Conservation (phyloP, 2,888 invertebrate species). For the Drosophila mulleri region DNA sequence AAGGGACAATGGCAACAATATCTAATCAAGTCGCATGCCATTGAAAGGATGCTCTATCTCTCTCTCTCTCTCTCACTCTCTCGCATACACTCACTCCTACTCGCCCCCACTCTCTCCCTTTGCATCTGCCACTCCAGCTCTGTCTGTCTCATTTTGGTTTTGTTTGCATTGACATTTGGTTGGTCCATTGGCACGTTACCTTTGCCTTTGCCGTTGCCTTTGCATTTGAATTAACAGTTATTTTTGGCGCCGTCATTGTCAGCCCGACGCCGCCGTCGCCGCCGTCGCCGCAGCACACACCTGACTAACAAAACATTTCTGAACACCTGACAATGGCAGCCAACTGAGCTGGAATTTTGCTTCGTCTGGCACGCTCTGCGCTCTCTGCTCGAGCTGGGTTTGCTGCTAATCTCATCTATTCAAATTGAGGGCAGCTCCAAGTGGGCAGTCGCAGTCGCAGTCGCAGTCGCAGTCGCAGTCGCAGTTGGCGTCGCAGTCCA, state of each 20-base stretch:
- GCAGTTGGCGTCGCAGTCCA: background rate
- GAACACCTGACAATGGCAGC: constrained; percentile 46
- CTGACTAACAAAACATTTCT: constrained; percentile 47
- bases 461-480: background rate
- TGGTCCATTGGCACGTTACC: constrained; percentile 75
- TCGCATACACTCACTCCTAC: too few relatives aligned
- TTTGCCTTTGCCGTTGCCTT: constrained; percentile 69
- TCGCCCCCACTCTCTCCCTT: background rate
- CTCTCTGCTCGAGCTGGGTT: background rate
- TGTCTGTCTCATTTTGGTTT: constrained; percentile 21
- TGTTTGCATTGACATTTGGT: constrained; percentile 78
- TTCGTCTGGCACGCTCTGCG: background rate
- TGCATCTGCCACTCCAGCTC: too few relatives aligned
- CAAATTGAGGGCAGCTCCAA: constrained; percentile 58
- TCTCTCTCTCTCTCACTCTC: background rate
- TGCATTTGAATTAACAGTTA: constrained; percentile 80
- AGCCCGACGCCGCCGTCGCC: background rate
- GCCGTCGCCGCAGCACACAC: background rate
- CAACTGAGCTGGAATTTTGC: constrained; percentile 5
- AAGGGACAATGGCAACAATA: constrained; percentile 60
- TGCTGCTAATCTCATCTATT: constrained; percentile 68
- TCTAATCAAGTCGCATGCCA: constrained; percentile 65
- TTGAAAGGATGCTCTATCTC: background rate
- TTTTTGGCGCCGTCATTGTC: constrained; percentile 70
- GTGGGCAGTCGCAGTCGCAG: background rate